A percentile compares a stretch with the other conserved stretches of the same genome.
phyloP scores from a whole-genome alignment of 2,797 vertebrate species.

The Phalloptychus januarius region DNA sequence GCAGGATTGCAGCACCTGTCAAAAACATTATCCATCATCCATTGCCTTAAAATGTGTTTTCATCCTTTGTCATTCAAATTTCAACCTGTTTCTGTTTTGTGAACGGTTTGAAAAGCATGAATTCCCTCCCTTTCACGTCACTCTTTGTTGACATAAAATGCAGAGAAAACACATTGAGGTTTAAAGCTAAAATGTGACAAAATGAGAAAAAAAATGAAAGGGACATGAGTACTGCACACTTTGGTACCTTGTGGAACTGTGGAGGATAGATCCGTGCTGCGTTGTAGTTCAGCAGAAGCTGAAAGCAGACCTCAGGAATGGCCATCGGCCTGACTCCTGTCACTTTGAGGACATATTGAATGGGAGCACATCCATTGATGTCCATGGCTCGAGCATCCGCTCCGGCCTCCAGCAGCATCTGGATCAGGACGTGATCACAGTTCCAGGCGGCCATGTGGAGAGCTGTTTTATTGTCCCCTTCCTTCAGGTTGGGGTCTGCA shows the following conservation, averaged over 20 bases:
- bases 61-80: neutral
- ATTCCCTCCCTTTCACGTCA: neutral
- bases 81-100: neutral
- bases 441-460: conserved; percentile 98
- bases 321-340: conserved; percentile 85
- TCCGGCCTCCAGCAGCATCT: conserved; percentile 92
- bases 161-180: neutral
- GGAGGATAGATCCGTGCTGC: conserved; percentile 89
- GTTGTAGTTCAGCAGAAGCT: conserved; percentile 92
- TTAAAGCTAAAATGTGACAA: neutral
- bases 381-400: conserved; percentile 89
- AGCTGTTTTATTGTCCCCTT: conserved; percentile 90
- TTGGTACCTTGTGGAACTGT: conserved; percentile 94
- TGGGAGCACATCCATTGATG: conserved; percentile 90
- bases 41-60: neutral
- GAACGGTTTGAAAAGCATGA: neutral
- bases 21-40: conserved; percentile 13
- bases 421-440: conserved; percentile 89
- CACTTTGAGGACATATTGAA: conserved; percentile 94
- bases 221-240: neutral
- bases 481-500: conserved; percentile 84
- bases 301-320: conserved; percentile 88
- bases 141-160: too few relatives aligned
- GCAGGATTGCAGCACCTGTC: conserved; percentile 90
- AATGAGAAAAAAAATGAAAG: neutral